phyloP scores from a whole-genome alignment of 2,113 vertebrate species.

The Macroglossus sobrinus region DNA sequence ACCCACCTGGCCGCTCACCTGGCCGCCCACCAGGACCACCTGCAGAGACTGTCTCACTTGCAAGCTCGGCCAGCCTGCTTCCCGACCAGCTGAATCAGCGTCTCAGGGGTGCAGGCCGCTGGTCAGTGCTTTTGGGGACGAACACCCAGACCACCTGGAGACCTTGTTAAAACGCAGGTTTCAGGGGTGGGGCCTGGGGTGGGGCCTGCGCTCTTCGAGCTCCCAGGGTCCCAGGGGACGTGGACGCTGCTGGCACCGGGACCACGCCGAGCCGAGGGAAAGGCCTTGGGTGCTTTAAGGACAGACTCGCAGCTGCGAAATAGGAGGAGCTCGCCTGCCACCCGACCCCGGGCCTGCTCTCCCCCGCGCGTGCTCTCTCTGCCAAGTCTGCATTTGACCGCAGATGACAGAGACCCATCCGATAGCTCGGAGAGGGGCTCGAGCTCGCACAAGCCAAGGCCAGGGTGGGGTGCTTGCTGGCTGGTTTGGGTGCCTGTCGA shows the following conservation, averaged over 20 bases:
- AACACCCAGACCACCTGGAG: no score
- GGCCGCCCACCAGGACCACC: no score
- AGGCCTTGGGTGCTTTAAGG: no score
- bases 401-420: background rate
- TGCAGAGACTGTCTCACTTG: no score
- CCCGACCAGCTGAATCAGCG: accelerated
- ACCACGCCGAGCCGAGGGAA: accelerated
- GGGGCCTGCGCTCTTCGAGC: background rate
- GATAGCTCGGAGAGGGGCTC: background rate
- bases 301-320: accelerated
- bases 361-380: background rate
- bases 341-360: background rate
- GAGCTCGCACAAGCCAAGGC: accelerated
- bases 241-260: accelerated
- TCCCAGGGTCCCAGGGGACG: background rate
- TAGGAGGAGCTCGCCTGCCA: background rate
- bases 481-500: accelerated
- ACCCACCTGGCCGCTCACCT: no score
- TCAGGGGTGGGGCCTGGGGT: no score
- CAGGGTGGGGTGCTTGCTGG: background rate
- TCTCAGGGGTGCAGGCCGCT: no score
- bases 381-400: background rate
- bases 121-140: no score
- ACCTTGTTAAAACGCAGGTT: background rate
- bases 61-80: background rate